A percentile compares a stretch with the other conserved stretches of the same genome.
Evolutionary conservation across 1,140 invertebrate genomes (phyloP).

Genomic region (Onthophagus taurus): DNA sequence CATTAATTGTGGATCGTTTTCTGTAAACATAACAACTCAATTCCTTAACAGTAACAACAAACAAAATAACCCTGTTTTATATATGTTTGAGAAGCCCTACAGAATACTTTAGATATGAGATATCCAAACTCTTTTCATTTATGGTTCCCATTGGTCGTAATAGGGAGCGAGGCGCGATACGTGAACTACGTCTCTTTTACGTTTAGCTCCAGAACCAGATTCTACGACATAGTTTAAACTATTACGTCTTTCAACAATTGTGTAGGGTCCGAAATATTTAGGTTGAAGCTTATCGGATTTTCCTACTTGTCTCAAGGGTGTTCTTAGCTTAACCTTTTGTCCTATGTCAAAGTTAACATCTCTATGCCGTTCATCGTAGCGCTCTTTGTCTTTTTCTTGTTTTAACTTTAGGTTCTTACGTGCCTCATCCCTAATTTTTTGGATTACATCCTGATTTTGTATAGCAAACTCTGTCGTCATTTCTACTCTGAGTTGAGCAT

Average conservation of each 20-base stretch:
- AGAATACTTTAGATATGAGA: no score
- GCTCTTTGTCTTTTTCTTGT: constrained; percentile 14
- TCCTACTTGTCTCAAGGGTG: constrained; percentile 13
- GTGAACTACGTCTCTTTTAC: no score
- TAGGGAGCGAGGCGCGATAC: no score
- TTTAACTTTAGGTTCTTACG: constrained; percentile 12
- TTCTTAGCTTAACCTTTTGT: constrained; percentile 15
- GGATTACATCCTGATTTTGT: background rate
- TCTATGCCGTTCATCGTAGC: constrained; percentile 15
- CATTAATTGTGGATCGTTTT: no score
- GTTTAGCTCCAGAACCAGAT: no score
- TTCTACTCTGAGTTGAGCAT: constrained; percentile 4
- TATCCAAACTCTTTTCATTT: no score
- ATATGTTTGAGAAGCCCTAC: no score
- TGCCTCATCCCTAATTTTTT: constrained; percentile 2
- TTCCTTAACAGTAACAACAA: no score
- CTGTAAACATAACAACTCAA: no score
- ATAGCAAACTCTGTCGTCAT: background rate
- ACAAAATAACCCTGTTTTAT: no score
- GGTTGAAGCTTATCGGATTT: constrained; percentile 11
- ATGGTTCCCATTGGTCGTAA: no score
- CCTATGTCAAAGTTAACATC: constrained; percentile 7
- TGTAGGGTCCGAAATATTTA: constrained; percentile 14
- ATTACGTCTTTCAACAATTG: background rate
- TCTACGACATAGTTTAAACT: background rate